A percentile compares a stretch with the other conserved stretches of the same genome.
phyloP scores from a whole-genome alignment of 2,888 invertebrate species.

The Ophioninae sp. region DNA sequence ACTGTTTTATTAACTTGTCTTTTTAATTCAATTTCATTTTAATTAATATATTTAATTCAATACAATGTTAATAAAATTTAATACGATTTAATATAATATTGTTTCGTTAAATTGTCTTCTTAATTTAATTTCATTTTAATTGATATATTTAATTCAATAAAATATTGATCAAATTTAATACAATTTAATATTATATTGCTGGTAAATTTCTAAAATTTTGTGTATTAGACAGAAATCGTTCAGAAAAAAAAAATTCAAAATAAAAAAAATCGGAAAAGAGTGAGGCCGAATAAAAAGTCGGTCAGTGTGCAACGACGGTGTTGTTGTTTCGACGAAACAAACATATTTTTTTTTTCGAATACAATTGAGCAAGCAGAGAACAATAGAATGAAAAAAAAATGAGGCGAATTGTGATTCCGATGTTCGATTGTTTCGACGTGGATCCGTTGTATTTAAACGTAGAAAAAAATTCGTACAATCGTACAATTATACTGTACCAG shows the following conservation, averaged over 20 bases:
- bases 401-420: conserved; percentile 35
- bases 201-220: too few relatives aligned
- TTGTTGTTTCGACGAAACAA: background rate
- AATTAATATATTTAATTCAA: too few relatives aligned
- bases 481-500: conserved; percentile 46
- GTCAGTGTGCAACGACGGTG: conserved; percentile 66
- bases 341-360: background rate
- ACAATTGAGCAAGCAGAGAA: conserved; percentile 40
- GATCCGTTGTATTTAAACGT: conserved; percentile 24
- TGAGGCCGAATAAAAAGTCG: conserved; percentile 60
- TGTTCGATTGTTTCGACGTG: conserved; percentile 59
- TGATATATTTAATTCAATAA: too few relatives aligned
- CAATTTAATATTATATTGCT: too few relatives aligned
- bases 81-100: too few relatives aligned
- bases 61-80: too few relatives aligned
- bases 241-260: conserved; percentile 20
- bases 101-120: too few relatives aligned
- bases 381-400: conserved; percentile 42
- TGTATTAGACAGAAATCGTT: too few relatives aligned
- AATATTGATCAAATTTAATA: too few relatives aligned
- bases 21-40: too few relatives aligned
- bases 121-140: too few relatives aligned
- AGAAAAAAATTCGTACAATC: conserved; percentile 33
- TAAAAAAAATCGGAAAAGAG: conserved; percentile 15
- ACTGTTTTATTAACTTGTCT: too few relatives aligned